Base-by-base conservation (phyloP, 1,140 invertebrate genomes). In the Drosophila pseudoananassae region DNA sequence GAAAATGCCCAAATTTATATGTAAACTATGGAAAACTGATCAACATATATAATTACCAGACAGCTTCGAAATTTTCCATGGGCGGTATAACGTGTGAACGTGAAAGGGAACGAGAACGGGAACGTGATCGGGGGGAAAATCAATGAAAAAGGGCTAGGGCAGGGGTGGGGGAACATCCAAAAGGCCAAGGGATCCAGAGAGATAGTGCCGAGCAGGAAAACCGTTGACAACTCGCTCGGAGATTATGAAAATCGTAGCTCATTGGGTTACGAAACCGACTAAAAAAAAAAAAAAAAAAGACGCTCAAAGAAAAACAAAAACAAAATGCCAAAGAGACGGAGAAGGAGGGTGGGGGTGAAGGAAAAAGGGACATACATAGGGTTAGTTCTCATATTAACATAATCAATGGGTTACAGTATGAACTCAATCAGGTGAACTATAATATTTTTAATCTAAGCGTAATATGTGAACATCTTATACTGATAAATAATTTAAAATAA, bases 321-420 rank as follows among this genome's bases (percentile, higher is more conserved):
- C 40, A 43, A 43, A 43, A n/a, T 6, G 38, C 12, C 38, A 40
- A 10, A 14, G 25, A 27, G 25, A n/a, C n/a, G n/a, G n/a, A 27
- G 25, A 27, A 20, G 20, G 46, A 27, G 25, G 17, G 36, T 4
- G 40, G 27, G 7, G 43, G 49, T 31, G 76, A 50, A 59, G 45
- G 59, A 65, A 64, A 66, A 54, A 57, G 64, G 49, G 55, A 58
- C n/a, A n/a, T n/a, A 47, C 50, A 46, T 45, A 46, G 53, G 55
- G 69, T 55, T 79, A 55, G 69, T 75, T 75, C 15, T 64, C 46
- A 54, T 85, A 85, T 84, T 87, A 84, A 77, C 82, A 84, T 87
- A 87, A 84, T 87, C 81, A 73, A 87, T 84, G 77, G 68, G 68
- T 61, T 71, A 83, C 63, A 63, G 63, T 50, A 31, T 10, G 40